These are phyloP conservation scores for Lepisosteus oculatus DNA, from an alignment of 2,113 vertebrate species.

Conservation along the genomic window DNA sequence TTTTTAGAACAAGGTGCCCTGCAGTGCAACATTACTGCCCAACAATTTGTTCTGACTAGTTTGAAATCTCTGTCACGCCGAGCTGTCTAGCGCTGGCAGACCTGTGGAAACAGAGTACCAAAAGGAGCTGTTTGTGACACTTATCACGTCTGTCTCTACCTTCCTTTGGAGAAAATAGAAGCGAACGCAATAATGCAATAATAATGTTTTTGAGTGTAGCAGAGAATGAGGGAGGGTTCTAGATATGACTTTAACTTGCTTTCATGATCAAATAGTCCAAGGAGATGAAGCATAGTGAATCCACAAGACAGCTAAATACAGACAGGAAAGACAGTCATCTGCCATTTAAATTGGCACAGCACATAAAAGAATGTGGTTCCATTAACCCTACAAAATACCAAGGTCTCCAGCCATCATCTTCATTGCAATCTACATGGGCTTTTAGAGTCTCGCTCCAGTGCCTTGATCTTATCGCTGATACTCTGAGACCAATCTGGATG, in stretches of 20 bases:
- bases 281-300: background rate
- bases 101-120: background rate
- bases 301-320: background rate
- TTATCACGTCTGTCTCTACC: background rate
- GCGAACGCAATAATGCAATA: constrained; percentile 7
- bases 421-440: too few species aligned
- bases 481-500: too few species aligned
- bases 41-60: background rate
- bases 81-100: background rate
- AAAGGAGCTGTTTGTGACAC: constrained; percentile 11
- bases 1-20: constrained; percentile 6
- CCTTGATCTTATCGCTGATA: too few species aligned
- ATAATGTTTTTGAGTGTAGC: background rate
- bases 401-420: too few species aligned
- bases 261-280: background rate
- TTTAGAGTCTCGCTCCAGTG: too few species aligned
- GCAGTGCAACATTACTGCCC: background rate
- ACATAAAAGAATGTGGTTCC: too few species aligned
- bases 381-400: too few species aligned
- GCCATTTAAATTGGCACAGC: background rate
- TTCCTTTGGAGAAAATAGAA: constrained; percentile 1
- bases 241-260: too few species aligned
- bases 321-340: background rate
- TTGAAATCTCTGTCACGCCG: background rate
- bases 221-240: too few species aligned